phyloP scores from a whole-genome alignment of 2,888 invertebrate genomes.

The Nomada flava region DNA sequence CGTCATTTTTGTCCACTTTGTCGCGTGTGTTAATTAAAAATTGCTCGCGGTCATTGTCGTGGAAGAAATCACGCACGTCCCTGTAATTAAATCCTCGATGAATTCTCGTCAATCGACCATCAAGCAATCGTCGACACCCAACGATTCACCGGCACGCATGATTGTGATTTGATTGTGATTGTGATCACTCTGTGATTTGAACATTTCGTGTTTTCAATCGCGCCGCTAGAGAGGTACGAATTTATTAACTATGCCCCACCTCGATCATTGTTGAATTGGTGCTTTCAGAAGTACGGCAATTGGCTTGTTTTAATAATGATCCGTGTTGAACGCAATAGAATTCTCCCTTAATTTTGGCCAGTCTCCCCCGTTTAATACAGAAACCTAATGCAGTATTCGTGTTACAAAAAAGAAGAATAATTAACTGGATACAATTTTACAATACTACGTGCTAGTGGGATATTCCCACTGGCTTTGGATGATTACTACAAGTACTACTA shows the following conservation, averaged over 20 bases:
- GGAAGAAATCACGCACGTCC: conserved; percentile 68
- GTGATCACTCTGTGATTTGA: conserved; percentile 37
- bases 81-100: conserved; percentile 77
- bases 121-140: conserved; percentile 56
- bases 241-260: conserved; percentile 50
- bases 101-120: conserved; percentile 64
- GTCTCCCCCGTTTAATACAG: not conserved
- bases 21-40: conserved; percentile 79
- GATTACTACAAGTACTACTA: too few species aligned
- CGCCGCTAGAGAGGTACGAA: conserved; percentile 2
- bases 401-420: too few species aligned
- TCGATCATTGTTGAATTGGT: conserved; percentile 36
- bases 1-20: conserved; percentile 72
- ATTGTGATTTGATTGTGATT: too few species aligned
- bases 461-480: too few species aligned
- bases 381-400: too few species aligned
- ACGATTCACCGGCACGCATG: conserved; percentile 20
- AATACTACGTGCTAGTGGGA: too few species aligned
- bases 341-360: not conserved
- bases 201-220: conserved; percentile 47
- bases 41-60: conserved; percentile 76
- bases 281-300: conserved; percentile 30
- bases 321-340: not conserved
- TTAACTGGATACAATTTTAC: not conserved
- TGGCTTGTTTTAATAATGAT: conserved; percentile 21